A percentile compares a stretch with the other conserved stretches of the same genome.
phyloP scores from a whole-genome alignment of 2,113 vertebrate genomes.

The Saguinus imperator region DNA sequence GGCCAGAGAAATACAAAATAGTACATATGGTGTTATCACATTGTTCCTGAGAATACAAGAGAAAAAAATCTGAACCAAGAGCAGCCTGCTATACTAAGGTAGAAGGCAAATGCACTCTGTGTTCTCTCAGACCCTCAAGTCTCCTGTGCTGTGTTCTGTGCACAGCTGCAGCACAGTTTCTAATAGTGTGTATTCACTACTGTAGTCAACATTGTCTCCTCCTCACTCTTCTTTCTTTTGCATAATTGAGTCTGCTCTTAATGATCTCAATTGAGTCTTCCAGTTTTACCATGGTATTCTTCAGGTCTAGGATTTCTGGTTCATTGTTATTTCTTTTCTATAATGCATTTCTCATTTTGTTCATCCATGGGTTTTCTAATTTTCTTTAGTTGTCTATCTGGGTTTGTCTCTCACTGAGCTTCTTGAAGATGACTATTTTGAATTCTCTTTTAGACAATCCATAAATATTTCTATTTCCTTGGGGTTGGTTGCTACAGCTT shows the following conservation, averaged over 20 bases:
- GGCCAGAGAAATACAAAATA: constrained; percentile 26
- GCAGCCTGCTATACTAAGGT: not conserved
- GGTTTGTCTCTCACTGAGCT: not conserved
- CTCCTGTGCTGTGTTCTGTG: not conserved
- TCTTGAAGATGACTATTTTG: not conserved
- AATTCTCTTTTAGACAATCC: not conserved
- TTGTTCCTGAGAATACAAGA: not conserved
- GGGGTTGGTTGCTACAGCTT: not conserved
- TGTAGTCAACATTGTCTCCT: too few relatives aligned
- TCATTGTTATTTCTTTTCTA: not conserved
- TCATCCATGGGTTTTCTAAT: not conserved
- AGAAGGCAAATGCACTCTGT: not conserved
- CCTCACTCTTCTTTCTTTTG: not conserved
- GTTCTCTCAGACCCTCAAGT: not conserved
- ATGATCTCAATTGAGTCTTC: not conserved
- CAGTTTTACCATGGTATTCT: not conserved
- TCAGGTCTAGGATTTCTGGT: not conserved
- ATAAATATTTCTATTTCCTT: not conserved
- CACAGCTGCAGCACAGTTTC: not conserved
- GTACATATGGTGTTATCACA: not conserved
- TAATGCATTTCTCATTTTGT: not conserved
- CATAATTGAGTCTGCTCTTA: too few relatives aligned
- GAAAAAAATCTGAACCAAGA: not conserved
- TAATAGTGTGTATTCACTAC: not conserved
- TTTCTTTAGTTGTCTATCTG: not conserved